Conservation (phyloP, 2,888 invertebrate species). For the Meiosimyza decipiens region DNA sequence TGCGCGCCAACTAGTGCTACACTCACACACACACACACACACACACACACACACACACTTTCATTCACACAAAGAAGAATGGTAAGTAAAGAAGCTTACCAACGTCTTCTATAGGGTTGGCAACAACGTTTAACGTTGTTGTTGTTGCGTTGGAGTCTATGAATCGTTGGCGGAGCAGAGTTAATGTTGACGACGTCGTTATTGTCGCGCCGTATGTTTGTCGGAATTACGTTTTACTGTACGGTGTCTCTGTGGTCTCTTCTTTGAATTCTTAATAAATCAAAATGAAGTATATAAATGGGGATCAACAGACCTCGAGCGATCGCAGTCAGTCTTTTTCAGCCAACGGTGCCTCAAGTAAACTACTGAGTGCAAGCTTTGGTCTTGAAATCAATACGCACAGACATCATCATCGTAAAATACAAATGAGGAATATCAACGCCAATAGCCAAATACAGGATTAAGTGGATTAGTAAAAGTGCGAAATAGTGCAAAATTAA, state of each 20-base stretch:
- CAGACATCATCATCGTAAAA: conserved; percentile 24
- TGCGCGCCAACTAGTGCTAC: conserved; percentile 13
- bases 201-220: not conserved
- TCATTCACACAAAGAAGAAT: not conserved
- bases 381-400: conserved; percentile 51
- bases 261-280: conserved; percentile 68
- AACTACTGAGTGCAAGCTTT: conserved; percentile 65
- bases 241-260: conserved; percentile 49
- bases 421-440: conserved; percentile 18
- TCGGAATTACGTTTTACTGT: conserved; percentile 21
- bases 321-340: conserved; percentile 66
- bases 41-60: conserved; percentile 1
- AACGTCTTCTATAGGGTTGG: conserved; percentile 1
- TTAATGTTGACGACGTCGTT: conserved; percentile 31
- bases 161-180: conserved; percentile 16
- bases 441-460: conserved; percentile 12
- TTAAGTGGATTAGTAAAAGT: conserved; percentile 21
- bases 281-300: conserved; percentile 68
- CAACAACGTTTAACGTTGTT: not conserved
- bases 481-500: conserved; percentile 4
- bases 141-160: conserved; percentile 1
- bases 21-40: conserved; percentile 1
- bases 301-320: conserved; percentile 62
- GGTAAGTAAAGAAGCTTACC: not conserved
- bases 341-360: conserved; percentile 66